Base-by-base conservation (phyloP, 2,113 vertebrate genomes). In the Gobio gobio region DNA sequence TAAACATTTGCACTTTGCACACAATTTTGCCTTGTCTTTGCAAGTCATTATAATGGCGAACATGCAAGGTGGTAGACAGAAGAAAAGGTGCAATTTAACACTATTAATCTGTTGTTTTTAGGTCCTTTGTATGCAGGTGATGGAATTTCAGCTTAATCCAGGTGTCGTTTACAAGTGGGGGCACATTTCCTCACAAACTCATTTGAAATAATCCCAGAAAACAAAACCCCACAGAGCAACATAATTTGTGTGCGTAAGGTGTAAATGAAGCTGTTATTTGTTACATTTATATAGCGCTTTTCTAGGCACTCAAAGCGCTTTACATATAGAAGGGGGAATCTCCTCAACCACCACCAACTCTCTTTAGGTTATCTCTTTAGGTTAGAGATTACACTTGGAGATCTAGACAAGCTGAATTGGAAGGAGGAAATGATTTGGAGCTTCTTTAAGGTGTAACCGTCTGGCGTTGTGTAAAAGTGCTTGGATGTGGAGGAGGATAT, bases 1-100 rank as follows among this genome's bases (percentile, higher is more conserved):
- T 22, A n/a, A 59, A 78, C 33, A 13, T 78, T 36, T 58, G 54
- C 54, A 78, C 76, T 61, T 78, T 61, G 76, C 76, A 61, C 54
- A 63, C 40, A 47, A 24, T 80, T 64, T 80, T 78, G 13, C 58
- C 6, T 79, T 26, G 77, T 5, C 33, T 58, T 59, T 24, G 49
- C 18, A 43, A 61, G 29, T 51, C n/a, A 51, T 51, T 51, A 10
- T 51, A 26, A 26, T 20, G 54, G n/a, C 45, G 5, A 13, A 64
- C 61, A 49, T 61, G 26, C 24, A 81, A 66, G 45, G 78, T 14
- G 20, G 18, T 51, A 33, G 8, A 68, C 45, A 68, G 51, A 66
- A 63, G 24, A 18, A 24, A 29, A n/a, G 10, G 63, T 81, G 79
- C 24, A 81, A 33, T 36, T 81, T 29, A 10, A 64, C 56, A 78